Conservation (phyloP, 1,140 invertebrate genomes). For the Coelopa frigida region DNA sequence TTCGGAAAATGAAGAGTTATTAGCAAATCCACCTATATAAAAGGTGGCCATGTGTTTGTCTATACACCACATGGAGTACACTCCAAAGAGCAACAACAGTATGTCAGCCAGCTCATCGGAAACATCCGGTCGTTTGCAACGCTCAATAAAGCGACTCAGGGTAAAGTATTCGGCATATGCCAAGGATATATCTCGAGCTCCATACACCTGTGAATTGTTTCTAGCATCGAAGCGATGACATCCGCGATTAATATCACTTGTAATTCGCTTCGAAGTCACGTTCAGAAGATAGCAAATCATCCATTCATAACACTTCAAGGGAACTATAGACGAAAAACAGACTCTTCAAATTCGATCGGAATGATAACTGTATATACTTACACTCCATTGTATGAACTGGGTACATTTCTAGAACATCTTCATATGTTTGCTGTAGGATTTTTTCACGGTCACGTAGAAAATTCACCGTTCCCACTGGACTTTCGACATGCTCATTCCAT, state of each 20-base stretch:
- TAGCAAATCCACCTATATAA: conserved; percentile 65
- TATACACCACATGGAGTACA: conserved; percentile 65
- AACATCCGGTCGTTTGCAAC: conserved; percentile 46
- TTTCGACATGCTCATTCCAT: conserved; percentile 46
- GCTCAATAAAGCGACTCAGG: conserved; percentile 53
- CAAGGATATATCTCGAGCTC: conserved; percentile 64
- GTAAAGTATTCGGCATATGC: conserved; percentile 67
- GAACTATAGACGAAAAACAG: conserved; percentile 50
- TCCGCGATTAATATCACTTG: conserved; percentile 50
- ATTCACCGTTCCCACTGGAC: conserved; percentile 56
- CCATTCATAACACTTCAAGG: conserved; percentile 73
- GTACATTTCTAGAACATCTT: conserved; percentile 33
- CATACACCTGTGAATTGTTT: conserved; percentile 77
- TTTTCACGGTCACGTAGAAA: conserved; percentile 52
- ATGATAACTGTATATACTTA: conserved; percentile 43
- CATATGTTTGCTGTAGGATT: conserved; percentile 51
- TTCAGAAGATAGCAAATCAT: conserved; percentile 71
- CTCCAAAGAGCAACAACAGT: conserved; percentile 56
- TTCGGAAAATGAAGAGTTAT: conserved; percentile 47
- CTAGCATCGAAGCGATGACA: conserved; percentile 63
- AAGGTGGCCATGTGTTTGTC: conserved; percentile 69
- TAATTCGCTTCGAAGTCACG: conserved; percentile 58
- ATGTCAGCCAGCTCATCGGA: conserved; percentile 50
- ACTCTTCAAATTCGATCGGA: background rate
- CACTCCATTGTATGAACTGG: conserved; percentile 52